Base-by-base conservation (phyloP, 2,797 vertebrate genomes). In the Anguilla megastoma region DNA sequence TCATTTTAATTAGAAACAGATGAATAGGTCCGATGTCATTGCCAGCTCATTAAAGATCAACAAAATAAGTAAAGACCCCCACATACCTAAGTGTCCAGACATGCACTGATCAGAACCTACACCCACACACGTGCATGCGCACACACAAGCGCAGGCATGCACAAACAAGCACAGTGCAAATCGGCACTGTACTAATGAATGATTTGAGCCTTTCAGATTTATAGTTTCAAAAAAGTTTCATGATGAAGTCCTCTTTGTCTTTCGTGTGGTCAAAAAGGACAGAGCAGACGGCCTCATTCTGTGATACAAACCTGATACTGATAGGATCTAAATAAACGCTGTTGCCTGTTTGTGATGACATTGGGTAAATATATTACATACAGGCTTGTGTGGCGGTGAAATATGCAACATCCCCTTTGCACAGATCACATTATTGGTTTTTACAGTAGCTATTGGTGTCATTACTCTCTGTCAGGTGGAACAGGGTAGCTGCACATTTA, bases 401-500 rank as follows among this genome's bases (percentile, higher is more conserved):
- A 87, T 58, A 79, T 48, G 66, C 45, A 30, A 21, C 63, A 58
- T 85, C 54, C 54, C 21, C 33, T 86, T 80, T 58, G 86, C 94
- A 91, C 91, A 91, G 92, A 95, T 95, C 93, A 89, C 92, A 91
- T 94, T 93, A 95, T 90, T 94, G 92, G 94, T 93, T 93, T 93
- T 94, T 95, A 94, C 94, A 93, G 93, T 95, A 94, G 93, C 94
- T 95, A 95, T 95, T 95, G 95, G 93, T 89, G 89, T 93, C 94
- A 95, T 95, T 95, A 95, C 93, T 96, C 95, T 95, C 93, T 94
- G 94, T 93, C 94, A 94, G 91, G 87, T 90, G 85, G 88, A 89
- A 87, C 88, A 88, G 48, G 89, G 87, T 63, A 86, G 90, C 91
- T 21, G 90, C 90, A 79, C 86, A 93, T 33, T 92, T 93, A 95